Evolutionary conservation across 2,113 vertebrate species (phyloP).

Genomic region (Baryphthengus martii): DNA sequence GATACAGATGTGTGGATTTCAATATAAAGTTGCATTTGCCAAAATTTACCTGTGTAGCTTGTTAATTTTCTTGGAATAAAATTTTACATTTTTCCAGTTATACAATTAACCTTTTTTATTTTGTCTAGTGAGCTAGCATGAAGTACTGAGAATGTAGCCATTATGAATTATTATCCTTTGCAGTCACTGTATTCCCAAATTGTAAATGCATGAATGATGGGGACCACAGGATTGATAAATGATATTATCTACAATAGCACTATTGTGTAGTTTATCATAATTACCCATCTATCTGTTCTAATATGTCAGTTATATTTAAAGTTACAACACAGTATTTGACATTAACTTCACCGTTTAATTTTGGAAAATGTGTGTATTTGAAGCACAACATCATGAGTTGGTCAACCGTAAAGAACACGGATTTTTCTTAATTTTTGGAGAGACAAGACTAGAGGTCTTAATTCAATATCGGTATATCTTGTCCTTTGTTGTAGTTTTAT

Average conservation of each 20-base stretch:
- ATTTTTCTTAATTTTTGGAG: slow-evolving; percentile 53
- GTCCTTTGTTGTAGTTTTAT: slow-evolving; percentile 50
- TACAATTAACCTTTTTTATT: slow-evolving; percentile 77
- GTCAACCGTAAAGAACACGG: slow-evolving; percentile 16
- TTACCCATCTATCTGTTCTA: slow-evolving; percentile 69
- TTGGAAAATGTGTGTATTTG: slow-evolving; percentile 41
- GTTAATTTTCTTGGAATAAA: slow-evolving; percentile 98
- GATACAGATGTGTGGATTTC: slow-evolving; percentile 98
- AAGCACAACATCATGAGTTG: slow-evolving; percentile 49
- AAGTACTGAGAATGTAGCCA: slow-evolving; percentile 67
- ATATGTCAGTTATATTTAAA: slow-evolving; percentile 66
- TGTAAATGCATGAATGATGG: slow-evolving; percentile 73
- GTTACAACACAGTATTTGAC: slow-evolving; percentile 65
- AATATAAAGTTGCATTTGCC: slow-evolving; percentile 99
- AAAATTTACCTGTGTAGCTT: slow-evolving; percentile 99
- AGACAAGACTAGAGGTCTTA: slow-evolving; percentile 52
- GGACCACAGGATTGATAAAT: slow-evolving; percentile 72
- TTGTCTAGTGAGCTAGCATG: slow-evolving; percentile 77
- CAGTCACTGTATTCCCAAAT: slow-evolving; percentile 69
- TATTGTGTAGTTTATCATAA: slow-evolving; percentile 73
- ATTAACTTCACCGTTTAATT: slow-evolving; percentile 63
- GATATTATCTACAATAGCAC: slow-evolving; percentile 68
- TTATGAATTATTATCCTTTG: slow-evolving; percentile 70
- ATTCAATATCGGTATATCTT: slow-evolving; percentile 28
- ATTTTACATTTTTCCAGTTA: slow-evolving; percentile 94